Evolutionary conservation across 2,113 vertebrate species (phyloP), one percentile per base, ranked within the genome.

Genomic region (Rhizomys pruinosus): DNA sequence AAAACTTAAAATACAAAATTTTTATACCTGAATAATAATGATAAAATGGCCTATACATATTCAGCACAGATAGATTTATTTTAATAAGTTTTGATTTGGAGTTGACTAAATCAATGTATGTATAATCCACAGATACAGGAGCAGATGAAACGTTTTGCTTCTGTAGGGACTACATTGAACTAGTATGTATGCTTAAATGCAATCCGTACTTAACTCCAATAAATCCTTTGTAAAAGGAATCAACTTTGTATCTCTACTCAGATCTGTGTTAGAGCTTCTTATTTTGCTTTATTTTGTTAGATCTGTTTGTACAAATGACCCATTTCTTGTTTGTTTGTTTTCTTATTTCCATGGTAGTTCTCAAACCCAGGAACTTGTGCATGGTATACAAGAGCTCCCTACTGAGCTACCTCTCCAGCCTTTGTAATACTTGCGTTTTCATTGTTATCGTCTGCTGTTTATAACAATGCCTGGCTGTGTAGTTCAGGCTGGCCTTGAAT

Each of bases 101-200:
- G 20, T 22, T 79, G 23, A 34, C 29, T 71, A 7, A 64, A 42
- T 55, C 4, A 4, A 87, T 17, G 61, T 32, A 61, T 10, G 11
- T 4, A 52, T 7, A n/a, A 61, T 47, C 16, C 32, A 19, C 27
- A 34, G 3, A 44, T 15, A 69, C 39, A 71, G 37, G 0, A 7
- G 19, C 1, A 29, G 16, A 4, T 39, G 47, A 10, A 7, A 15
- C 4, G 25, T 55, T n/a, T 73, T 88, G 29, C 69, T 37, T 44
- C 34, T 85, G 2, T 59, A 59, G 0, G 1, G 8, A 66, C 23
- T 57, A 7, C 52, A 0, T 7, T 10, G 8, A 76, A 8, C 13
- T 59, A 95, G 11, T 0, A n/a, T 1, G n/a, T n/a, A n/a, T n/a
- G n/a, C n/a, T n/a, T n/a, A n/a, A n/a, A n/a, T n/a, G n/a, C n/a